Percentiles rank a stretch among this genome's conserved stretches.
These are phyloP conservation scores for Anabas testudineus DNA, from an alignment of 2,797 vertebrate species.

Conservation along the genomic window DNA sequence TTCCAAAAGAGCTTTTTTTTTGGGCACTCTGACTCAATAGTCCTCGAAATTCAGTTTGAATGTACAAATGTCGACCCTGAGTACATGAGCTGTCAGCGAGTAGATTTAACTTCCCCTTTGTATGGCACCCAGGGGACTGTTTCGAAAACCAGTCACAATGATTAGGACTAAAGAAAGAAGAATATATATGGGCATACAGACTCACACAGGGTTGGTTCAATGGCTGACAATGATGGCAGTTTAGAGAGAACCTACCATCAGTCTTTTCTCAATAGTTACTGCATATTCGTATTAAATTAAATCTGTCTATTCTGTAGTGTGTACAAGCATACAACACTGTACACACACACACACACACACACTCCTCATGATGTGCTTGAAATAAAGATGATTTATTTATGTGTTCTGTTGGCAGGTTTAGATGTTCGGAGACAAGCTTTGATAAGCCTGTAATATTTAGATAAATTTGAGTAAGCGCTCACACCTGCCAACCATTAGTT, in stretches of 20 bases:
- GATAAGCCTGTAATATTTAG: constrained; percentile 47
- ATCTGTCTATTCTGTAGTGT: background rate
- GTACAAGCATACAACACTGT: background rate
- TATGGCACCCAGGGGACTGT: constrained; percentile 41
- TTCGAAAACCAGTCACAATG: constrained; percentile 55
- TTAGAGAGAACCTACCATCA: constrained; percentile 37
- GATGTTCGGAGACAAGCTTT: constrained; percentile 37
- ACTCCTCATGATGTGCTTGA: constrained; percentile 1
- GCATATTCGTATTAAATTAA: constrained; percentile 18
- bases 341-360: too few relatives aligned
- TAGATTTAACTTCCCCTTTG: constrained; percentile 48
- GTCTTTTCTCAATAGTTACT: constrained; percentile 19
- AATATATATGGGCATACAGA: constrained; percentile 11
- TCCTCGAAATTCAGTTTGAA: constrained; percentile 41
- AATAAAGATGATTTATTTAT: constrained; percentile 31
- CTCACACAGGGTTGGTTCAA: constrained; percentile 1
- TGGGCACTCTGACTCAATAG: constrained; percentile 25
- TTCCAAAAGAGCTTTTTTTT: constrained; percentile 14
- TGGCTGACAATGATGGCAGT: constrained; percentile 49
- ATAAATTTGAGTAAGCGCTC: constrained; percentile 46
- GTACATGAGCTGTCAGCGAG: constrained; percentile 52
- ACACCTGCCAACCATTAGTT: constrained; percentile 61
- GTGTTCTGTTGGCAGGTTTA: constrained; percentile 26
- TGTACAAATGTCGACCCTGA: constrained; percentile 27
- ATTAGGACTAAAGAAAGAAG: constrained; percentile 49